Percentiles rank a stretch among this genome's conserved stretches.
These are phyloP conservation scores for Diogma glabrata DNA, from an alignment of 2,888 invertebrate genomes.

Conservation along the genomic window DNA sequence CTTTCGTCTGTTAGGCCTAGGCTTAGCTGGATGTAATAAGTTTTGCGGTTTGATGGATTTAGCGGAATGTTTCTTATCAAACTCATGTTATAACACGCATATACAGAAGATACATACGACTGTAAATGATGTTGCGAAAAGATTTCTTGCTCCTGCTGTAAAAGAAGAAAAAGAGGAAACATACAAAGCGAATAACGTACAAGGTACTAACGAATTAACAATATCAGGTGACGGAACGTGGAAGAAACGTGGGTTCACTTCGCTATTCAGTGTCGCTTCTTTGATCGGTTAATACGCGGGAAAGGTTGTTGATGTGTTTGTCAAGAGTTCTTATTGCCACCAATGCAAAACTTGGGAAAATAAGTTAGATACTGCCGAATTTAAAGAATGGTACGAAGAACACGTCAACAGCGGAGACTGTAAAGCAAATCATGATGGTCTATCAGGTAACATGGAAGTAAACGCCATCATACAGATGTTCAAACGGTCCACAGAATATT, in stretches of 20 bases:
- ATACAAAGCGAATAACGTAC: conserved; percentile 6
- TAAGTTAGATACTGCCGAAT: conserved; percentile 17
- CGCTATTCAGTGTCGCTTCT: conserved; percentile 16
- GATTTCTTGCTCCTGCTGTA: conserved; percentile 11
- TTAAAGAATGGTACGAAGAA: conserved; percentile 17
- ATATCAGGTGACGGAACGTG: conserved; percentile 15
- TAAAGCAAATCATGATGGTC: conserved; percentile 18
- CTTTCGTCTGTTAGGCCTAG: too few species aligned
- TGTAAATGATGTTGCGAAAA: neutral
- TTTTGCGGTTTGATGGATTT: conserved; percentile 21
- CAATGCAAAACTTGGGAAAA: too few species aligned
- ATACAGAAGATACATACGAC: neutral
- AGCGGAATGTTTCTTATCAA: neutral
- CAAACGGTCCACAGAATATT: conserved; percentile 15
- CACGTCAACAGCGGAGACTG: too few species aligned
- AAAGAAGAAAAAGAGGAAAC: conserved; percentile 18
- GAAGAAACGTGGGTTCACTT: conserved; percentile 15
- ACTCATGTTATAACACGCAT: neutral
- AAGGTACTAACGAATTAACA: neutral
- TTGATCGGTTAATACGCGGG: conserved; percentile 17
- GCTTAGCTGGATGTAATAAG: conserved; percentile 3
- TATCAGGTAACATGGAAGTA: conserved; percentile 20
- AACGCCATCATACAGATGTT: conserved; percentile 17
- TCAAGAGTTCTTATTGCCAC: conserved; percentile 18
- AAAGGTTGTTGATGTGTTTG: conserved; percentile 17